Evolutionary conservation across 2,888 invertebrate genomes (phyloP), one percentile per base, ranked within the genome.

Genomic region (Pocota personata): DNA sequence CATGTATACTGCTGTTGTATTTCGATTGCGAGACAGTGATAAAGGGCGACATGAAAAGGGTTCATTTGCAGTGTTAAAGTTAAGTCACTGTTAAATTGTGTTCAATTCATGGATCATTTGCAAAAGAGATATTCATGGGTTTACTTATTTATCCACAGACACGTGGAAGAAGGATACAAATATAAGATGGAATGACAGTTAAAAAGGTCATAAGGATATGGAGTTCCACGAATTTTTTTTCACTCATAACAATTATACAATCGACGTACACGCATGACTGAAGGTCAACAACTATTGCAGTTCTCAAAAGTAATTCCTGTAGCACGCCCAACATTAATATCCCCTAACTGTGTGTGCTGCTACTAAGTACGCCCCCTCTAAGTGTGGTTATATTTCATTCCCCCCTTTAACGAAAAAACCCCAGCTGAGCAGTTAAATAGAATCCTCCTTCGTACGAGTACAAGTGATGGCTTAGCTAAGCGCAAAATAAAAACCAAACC

Each of bases 31-130:
- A 77, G 86, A 86, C 86, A 82, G 66, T 86, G 82, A 86, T 72
- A 86, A 82, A 77, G 66, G 77, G 58, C 58, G 67, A 76, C 86
- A 86, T 72, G 86, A 67, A 67, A 86, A 86, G 86, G 86, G 86
- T 82, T 82, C 67, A 77, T 86, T 86, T 82, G 82, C 71, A 64
- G 67, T 67, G 52, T 50, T 58, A 82, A 67, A 60, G 71, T 77
- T 57, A 79, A 84, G 69, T 67, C 62, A 79, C 40, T 84, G 79
- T 79, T 79, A 80, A 84, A 84, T 84, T 80, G 84, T 77, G 67
- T 67, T 86, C 86, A 72, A 77, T 77, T 86, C 76, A 77, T 76
- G 86, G 82, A 72, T 86, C 62, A 77, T 86, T 82, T 76, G 35
- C 24, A 21, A 30, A 14, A 21, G 14, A 58, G 40, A 32, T 40